Evolutionary conservation across 2,113 vertebrate genomes (phyloP).

Genomic region (Meles meles): DNA sequence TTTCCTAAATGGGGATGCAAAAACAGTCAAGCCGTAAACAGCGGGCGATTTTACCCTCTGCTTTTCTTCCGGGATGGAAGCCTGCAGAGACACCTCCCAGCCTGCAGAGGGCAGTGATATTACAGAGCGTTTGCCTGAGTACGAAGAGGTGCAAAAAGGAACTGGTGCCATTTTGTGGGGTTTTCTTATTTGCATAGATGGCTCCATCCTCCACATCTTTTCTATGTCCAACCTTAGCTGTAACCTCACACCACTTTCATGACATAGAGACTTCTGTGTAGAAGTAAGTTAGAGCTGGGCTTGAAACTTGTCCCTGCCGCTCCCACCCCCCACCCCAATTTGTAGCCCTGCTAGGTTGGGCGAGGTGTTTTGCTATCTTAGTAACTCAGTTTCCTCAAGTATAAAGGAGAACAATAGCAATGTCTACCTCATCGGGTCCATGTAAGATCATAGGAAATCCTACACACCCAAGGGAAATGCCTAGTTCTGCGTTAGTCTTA

Average conservation of each 20-base stretch:
- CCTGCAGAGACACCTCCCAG: constrained; percentile 11
- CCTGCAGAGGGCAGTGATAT: neutral
- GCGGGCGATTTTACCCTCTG: neutral
- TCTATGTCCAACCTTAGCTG: neutral
- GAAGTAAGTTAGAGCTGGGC: neutral
- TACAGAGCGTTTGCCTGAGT: neutral
- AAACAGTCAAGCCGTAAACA: neutral
- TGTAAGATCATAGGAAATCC: neutral
- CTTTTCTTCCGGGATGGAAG: neutral
- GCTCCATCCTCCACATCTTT: neutral
- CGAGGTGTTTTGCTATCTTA: neutral
- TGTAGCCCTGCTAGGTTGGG: neutral
- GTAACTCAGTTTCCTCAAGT: neutral
- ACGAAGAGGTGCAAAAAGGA: neutral
- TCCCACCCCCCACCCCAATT: too few species aligned
- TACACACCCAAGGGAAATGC: neutral
- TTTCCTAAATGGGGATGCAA: neutral
- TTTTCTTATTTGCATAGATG: neutral
- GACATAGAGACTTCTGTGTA: neutral
- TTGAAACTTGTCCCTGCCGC: neutral
- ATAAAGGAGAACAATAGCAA: neutral
- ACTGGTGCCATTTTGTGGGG: neutral
- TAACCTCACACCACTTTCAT: neutral
- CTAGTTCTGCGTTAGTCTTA: neutral
- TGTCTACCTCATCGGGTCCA: neutral